Evolutionary conservation across 2,888 invertebrate genomes (phyloP), one percentile per base, ranked within the genome.

Genomic region (Apamea sordens): DNA sequence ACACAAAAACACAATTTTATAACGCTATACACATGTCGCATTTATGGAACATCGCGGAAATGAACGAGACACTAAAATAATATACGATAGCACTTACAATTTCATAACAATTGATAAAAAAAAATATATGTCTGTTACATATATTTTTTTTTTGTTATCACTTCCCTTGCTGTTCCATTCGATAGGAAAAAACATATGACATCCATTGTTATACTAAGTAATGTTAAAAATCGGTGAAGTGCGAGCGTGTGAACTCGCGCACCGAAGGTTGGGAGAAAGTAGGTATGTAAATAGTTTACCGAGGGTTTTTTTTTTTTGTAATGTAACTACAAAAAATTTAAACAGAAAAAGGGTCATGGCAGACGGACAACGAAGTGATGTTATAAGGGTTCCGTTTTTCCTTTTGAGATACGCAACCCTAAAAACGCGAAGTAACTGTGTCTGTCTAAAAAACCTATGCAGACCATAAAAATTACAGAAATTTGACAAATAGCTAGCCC

Each of bases 21-120:
- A 53, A 67, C n/a, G 18, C 18, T 36, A 24, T 11, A 32, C n/a
- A 41, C 32, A 50, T 68, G 61, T 21, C 65, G 32, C 21, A 81
- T 28, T 84, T 82, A 53, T 65, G 61, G 74, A 70, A 69, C 83
- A 68, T 59, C 44, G 13, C 71, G 50, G 86, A 78, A 82, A 53
- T 69, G 50, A 21, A 28, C 24, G 73, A 85, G 74, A 79, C 83
- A 44, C 63, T 28, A 63, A 78, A 74, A 73, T 71, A 73, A 47
- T 36, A 63, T n/a, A 10, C 36, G 82, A 82, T 81, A 81, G 36
- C 32, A 50, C 28, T n/a, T 10, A 68, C n/a, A 69, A 74, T 76
- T 81, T 75, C 76, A 76, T 84, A 81, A 86, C 32, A 73, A 61
- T 65, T 72, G 65, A 82, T 82, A 76, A 77, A 82, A 68, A 77